phyloP scores from a whole-genome alignment of 2,888 invertebrate species.

The Rhynchonema sp. region DNA sequence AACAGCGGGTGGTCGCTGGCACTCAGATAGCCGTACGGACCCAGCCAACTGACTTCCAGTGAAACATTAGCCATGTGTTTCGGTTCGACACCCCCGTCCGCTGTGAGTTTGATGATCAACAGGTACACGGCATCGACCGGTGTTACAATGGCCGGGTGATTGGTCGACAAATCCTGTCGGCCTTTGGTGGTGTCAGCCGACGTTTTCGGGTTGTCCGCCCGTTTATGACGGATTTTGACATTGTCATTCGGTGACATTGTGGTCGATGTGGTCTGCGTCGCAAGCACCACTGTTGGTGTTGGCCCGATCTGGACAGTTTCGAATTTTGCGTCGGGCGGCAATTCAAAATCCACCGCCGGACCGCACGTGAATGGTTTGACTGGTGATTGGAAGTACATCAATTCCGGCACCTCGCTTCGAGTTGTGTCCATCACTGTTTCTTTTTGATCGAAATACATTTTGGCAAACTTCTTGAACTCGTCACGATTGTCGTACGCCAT shows the following conservation, averaged over 20 bases:
- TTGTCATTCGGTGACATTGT: too few species aligned
- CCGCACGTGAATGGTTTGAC: neutral
- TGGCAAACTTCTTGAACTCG: too few species aligned
- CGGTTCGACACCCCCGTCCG: too few species aligned
- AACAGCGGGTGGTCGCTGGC: constrained; percentile 72
- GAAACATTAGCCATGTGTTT: too few species aligned
- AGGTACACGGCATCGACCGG: constrained; percentile 9
- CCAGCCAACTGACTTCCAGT: neutral
- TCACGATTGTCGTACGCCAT: too few species aligned
- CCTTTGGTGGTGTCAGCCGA: neutral
- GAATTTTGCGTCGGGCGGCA: neutral
- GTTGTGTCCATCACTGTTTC: neutral
- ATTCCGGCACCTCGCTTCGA: neutral
- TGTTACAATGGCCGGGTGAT: neutral
- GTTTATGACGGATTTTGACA: neutral
- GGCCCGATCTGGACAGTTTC: neutral
- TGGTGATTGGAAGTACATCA: neutral
- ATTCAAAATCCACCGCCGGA: neutral
- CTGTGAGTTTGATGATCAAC: neutral
- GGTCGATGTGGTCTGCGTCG: neutral
- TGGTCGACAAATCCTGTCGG: neutral
- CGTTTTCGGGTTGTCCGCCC: neutral
- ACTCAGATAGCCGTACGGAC: constrained; percentile 49
- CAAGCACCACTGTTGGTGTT: neutral
- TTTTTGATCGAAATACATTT: neutral